Base-by-base conservation (phyloP, 2,113 vertebrate genomes). In the Apteryx mantelli region DNA sequence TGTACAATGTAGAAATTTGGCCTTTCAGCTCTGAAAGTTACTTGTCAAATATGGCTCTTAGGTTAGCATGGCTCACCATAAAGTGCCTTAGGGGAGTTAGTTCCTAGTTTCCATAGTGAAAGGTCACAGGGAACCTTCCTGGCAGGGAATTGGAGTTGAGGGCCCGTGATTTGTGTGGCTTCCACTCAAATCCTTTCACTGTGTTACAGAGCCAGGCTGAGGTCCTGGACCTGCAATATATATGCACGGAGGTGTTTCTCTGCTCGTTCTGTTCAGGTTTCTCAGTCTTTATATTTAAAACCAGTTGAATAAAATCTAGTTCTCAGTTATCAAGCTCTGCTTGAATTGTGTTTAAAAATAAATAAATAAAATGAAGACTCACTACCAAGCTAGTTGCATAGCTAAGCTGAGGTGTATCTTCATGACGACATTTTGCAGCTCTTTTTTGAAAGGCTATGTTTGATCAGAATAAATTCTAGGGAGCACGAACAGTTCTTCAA, bases 51-150 rank as follows among this genome's bases (percentile, higher is more conserved):
- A 9, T 55, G 84, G 53, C 44, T 44, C 70, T 71, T 64, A 1
- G 11, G 0, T n/a, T 25, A 48, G 63, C 48, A 6, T 25, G 38
- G 30, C 20, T 79, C 22, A 13, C 44, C 44, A 1, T 5, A 5
- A 46, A 42, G 53, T 36, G 21, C 11, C 9, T 26, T 7, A 0
- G 0, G 25, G 36, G 13, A 38, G 21, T 10, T 61, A 0, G 20
- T 21, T 44, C 1, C 0, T 10, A 14, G 61, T 40, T 48, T 46
- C 48, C 64, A 40, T 36, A 55, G 60, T 7, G 19, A 32, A 40
- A 21, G 52, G 24, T 26, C 34, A 10, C 24, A 30, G 13, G 36
- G 52, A 74, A 44, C 64, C 42, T 80, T 80, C 56, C 64, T 66
- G 63, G 7, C 30, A 28, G 24, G 14, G 21, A 52, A 79, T 50